Percentiles rank a stretch among this genome's conserved stretches.
Evolutionary conservation across 2,113 vertebrate species (phyloP).

Genomic region (Dryoscopus gambensis): DNA sequence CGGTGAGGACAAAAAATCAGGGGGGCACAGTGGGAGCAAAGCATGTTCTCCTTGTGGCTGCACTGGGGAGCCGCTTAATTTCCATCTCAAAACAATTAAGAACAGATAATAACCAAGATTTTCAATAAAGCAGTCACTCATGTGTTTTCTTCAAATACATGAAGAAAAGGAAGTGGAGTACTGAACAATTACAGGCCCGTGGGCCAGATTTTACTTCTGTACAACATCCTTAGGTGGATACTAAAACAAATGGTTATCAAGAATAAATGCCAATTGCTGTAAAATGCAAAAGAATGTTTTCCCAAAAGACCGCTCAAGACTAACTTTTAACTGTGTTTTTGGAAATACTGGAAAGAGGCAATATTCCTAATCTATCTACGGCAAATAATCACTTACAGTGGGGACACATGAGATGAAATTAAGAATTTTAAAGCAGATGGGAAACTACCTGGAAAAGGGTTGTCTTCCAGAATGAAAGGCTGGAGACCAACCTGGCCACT

Average conservation of each 20-base stretch:
- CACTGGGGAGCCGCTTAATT: neutral
- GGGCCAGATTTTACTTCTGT: constrained; percentile 13
- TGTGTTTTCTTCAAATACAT: constrained; percentile 23
- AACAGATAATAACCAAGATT: constrained; percentile 1
- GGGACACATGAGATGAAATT: neutral
- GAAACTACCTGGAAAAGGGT: neutral
- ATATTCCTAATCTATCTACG: neutral
- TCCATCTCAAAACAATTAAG: constrained; percentile 23
- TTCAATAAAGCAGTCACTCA: constrained; percentile 19
- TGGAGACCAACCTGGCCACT: neutral
- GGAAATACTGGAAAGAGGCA: neutral
- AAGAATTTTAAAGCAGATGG: neutral
- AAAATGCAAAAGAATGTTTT: constrained; percentile 24
- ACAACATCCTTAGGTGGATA: neutral
- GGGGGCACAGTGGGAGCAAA: neutral
- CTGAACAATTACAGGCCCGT: neutral
- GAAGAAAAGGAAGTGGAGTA: constrained; percentile 9
- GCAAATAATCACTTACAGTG: neutral
- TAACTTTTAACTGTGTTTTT: constrained; percentile 4
- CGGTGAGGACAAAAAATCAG: neutral
- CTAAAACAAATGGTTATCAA: constrained; percentile 35
- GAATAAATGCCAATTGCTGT: neutral
- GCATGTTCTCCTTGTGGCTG: neutral
- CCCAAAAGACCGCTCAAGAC: neutral
- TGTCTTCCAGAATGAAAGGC: neutral